Evolutionary conservation across 2,113 vertebrate species (phyloP), one percentile per base, ranked within the genome.

Genomic region (Cnemophilus loriae): DNA sequence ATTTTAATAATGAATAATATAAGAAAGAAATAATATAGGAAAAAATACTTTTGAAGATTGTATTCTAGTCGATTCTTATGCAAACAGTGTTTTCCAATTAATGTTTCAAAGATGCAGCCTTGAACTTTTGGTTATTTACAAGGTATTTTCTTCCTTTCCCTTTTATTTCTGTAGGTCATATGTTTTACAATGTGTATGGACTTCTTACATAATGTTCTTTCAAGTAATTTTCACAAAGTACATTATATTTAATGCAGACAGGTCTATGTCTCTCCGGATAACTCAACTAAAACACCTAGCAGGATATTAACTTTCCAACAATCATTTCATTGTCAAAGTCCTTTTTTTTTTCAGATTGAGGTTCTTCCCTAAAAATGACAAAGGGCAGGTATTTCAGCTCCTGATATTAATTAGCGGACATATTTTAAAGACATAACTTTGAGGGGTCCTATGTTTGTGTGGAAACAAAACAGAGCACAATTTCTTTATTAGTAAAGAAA

Each of bases 1-100:
- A 82, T 78, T 89, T 96, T 95, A 93, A 88, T 92, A 91, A 28
- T 23, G 10, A 78, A 94, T 91, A 93, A 94, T 95, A 78, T 61
- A 88, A 71, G 64, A 97, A 42, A 23, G 92, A 81, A 87, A 41
- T 85, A 95, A 92, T 94, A 79, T 57, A 87, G 85, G 77, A 96
- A 97, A 82, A 50, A 90, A 94, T 75, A 76, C 4, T 53, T 96
- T 87, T 95, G 68, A 96, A 95, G 13, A 35, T 11, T 95, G 79
- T 41, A 77, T 57, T 75, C 69, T 78, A 89, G 53, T 33, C 75
- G 73, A 84, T 92, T 96, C 68, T 91, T 85, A 67, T 10, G 7
- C 33, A 89, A 97, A 90, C 30, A 93, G 22, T 47, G 32, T 55
- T 91, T 95, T 88, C 69, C 59, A 70, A 42, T 70, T 9, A 59